A percentile compares a stretch with the other conserved stretches of the same genome.
Evolutionary conservation across 2,888 invertebrate species (phyloP).

Genomic region (Ametastegia equiseti): DNA sequence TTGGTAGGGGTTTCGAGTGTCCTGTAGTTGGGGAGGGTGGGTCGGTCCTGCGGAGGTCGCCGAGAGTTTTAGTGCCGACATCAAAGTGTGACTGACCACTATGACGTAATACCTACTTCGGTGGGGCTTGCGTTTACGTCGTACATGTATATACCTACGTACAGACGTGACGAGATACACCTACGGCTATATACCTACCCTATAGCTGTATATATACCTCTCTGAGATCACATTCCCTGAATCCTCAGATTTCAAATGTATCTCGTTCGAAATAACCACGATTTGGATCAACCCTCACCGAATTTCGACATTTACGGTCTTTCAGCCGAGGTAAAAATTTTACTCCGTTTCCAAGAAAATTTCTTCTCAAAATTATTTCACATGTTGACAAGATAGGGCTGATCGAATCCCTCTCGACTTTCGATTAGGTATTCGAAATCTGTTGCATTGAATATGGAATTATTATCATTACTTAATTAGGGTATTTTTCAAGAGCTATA

Average conservation of each 20-base stretch:
- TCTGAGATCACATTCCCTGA: neutral
- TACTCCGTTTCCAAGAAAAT: no score
- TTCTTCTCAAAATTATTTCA: no score
- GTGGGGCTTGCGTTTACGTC: constrained; percentile 35
- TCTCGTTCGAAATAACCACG: neutral
- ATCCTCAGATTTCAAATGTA: constrained; percentile 18
- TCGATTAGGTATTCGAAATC: no score
- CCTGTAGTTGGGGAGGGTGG: constrained; percentile 30
- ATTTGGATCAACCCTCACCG: no score
- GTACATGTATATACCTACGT: neutral
- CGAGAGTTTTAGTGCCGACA: constrained; percentile 47
- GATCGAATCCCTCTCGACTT: no score
- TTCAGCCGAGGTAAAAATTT: neutral
- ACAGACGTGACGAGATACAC: neutral
- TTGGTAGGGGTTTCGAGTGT: constrained; percentile 46
- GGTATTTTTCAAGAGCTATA: no score
- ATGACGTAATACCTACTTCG: constrained; percentile 43
- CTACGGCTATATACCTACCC: neutral
- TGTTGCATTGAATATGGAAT: no score
- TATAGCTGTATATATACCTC: neutral
- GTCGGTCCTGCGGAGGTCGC: constrained; percentile 29
- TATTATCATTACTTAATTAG: no score
- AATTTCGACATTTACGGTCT: neutral
- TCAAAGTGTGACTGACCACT: constrained; percentile 47
- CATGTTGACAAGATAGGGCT: no score